These are phyloP conservation scores for Melanotaenia maccullochi DNA, from an alignment of 2,797 vertebrate genomes.

Conservation along the genomic window DNA sequence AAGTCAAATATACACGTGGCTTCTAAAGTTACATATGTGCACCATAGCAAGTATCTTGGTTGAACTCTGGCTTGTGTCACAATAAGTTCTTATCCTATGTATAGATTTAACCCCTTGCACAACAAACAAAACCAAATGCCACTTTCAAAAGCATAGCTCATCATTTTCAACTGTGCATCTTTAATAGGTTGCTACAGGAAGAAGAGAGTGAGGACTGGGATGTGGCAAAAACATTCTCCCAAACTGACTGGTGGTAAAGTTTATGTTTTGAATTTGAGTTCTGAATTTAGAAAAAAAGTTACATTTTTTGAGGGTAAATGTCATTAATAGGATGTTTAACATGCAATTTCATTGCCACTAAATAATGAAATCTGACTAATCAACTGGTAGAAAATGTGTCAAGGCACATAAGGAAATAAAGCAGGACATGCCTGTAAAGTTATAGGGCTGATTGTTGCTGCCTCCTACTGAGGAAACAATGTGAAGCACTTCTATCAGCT, in stretches of 20 bases:
- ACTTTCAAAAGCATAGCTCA: background rate
- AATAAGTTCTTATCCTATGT: background rate
- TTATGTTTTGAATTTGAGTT: too few species aligned
- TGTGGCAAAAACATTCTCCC: background rate
- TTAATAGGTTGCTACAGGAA: background rate
- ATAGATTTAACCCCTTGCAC: background rate
- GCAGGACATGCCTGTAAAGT: background rate
- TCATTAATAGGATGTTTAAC: background rate
- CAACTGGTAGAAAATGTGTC: background rate
- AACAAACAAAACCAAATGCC: background rate
- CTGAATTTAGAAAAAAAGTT: background rate
- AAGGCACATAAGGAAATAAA: background rate
- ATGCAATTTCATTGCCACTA: background rate
- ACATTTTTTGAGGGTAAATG: background rate
- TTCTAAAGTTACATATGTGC: background rate
- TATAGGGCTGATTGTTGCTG: constrained; percentile 31
- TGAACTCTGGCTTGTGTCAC: constrained; percentile 1
- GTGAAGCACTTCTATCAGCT: constrained; percentile 10
- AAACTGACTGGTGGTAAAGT: too few species aligned
- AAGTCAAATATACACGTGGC: constrained; percentile 2
- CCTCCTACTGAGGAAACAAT: constrained; percentile 61
- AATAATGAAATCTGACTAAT: background rate
- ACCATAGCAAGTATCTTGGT: background rate
- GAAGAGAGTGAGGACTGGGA: background rate
- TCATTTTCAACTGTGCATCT: background rate